These are phyloP conservation scores for Chaenocephalus aceratus DNA, from an alignment of 2,113 vertebrate species.

Conservation along the genomic window DNA sequence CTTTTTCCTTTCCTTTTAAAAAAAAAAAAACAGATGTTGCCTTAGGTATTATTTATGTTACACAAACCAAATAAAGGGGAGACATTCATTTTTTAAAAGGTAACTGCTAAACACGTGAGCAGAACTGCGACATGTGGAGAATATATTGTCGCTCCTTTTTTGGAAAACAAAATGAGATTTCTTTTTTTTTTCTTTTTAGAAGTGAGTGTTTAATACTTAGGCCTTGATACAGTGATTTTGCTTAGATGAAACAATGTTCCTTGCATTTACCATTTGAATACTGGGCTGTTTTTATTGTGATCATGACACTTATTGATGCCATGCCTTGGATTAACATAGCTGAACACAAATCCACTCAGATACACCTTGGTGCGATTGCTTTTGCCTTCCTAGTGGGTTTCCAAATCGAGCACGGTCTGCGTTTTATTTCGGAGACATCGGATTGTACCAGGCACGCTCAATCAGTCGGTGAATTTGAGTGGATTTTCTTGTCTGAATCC, in stretches of 20 bases:
- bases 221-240: slow-evolving; percentile 76
- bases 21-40: slow-evolving; percentile 80
- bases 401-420: slow-evolving; percentile 22
- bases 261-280: slow-evolving; percentile 74
- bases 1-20: slow-evolving; percentile 15
- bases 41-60: slow-evolving; percentile 86
- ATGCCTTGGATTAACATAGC: slow-evolving; percentile 65
- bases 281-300: slow-evolving; percentile 75
- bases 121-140: slow-evolving; percentile 48
- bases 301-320: slow-evolving; percentile 69
- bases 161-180: slow-evolving; percentile 62
- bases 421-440: slow-evolving; percentile 2
- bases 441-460: slow-evolving; percentile 53
- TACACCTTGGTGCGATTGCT: slow-evolving; percentile 62
- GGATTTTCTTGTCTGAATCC: slow-evolving; percentile 73
- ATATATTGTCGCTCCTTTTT: slow-evolving; percentile 45
- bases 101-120: slow-evolving; percentile 50
- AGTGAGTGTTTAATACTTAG: slow-evolving; percentile 80
- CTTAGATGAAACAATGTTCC: slow-evolving; percentile 71
- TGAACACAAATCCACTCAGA: slow-evolving; percentile 68
- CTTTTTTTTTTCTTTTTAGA: slow-evolving; percentile 60
- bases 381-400: slow-evolving; percentile 47
- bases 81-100: slow-evolving; percentile 69
- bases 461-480: slow-evolving; percentile 68
- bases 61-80: slow-evolving; percentile 84